Conservation (phyloP, 2,888 invertebrate genomes). For the Auanema freiburgensis region DNA sequence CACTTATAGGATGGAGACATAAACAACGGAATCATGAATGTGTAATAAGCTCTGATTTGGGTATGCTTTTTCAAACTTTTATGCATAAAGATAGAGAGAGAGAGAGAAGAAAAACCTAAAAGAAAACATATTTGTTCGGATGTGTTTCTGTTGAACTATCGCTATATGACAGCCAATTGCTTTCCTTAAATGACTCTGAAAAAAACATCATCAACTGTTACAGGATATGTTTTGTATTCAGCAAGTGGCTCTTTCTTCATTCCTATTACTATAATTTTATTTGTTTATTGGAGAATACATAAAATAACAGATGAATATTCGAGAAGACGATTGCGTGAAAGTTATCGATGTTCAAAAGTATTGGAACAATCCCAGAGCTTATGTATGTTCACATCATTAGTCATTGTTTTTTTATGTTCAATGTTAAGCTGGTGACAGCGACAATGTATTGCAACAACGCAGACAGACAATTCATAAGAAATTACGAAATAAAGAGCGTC, state of each 20-base stretch:
- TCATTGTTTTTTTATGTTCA: too few relatives aligned
- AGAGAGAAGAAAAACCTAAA: not conserved
- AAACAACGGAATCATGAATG: slow-evolving; percentile 39
- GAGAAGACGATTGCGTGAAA: slow-evolving; percentile 59
- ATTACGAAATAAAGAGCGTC: slow-evolving; percentile 74
- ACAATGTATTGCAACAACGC: not conserved
- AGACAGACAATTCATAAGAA: slow-evolving; percentile 26
- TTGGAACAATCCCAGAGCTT: slow-evolving; percentile 26
- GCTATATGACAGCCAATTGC: not conserved
- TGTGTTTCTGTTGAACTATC: not conserved
- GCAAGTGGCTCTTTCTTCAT: slow-evolving; percentile 98
- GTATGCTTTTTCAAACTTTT: slow-evolving; percentile 20
- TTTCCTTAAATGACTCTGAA: not conserved
- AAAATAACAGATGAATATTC: slow-evolving; percentile 60
- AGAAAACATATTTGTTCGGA: not conserved
- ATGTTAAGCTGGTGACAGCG: not conserved
- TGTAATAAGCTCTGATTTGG: slow-evolving; percentile 49
- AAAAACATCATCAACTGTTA: slow-evolving; percentile 9
- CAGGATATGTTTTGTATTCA: slow-evolving; percentile 90
- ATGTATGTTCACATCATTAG: too few relatives aligned
- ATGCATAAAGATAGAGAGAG: slow-evolving; percentile 9
- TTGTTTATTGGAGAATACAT: slow-evolving; percentile 63
- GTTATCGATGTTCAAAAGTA: slow-evolving; percentile 59
- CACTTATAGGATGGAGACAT: slow-evolving; percentile 62
- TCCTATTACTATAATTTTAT: slow-evolving; percentile 76